Evolutionary conservation across 2,113 vertebrate species (phyloP).

Genomic region (Limanda limanda): DNA sequence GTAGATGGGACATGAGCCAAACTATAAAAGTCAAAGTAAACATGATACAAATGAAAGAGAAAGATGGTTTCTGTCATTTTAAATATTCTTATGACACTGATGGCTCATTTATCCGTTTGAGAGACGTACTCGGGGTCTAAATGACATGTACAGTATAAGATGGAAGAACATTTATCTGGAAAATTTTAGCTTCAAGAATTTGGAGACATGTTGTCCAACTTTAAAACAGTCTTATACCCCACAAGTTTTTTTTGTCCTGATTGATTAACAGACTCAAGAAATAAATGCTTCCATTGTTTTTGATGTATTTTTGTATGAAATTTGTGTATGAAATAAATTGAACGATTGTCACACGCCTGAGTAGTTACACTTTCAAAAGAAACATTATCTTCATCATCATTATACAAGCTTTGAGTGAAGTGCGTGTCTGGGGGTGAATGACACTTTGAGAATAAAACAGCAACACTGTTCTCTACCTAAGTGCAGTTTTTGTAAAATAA

Average conservation of each 20-base stretch:
- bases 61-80: background rate
- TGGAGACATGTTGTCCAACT: too few species aligned
- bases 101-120: too few species aligned
- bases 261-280: too few species aligned
- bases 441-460: slow-evolving; percentile 27
- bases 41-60: background rate
- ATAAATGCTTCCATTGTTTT: background rate
- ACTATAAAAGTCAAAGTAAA: background rate
- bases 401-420: slow-evolving; percentile 28
- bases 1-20: too few species aligned
- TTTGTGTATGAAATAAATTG: background rate
- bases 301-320: background rate
- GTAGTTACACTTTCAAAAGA: too few species aligned
- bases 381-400: slow-evolving; percentile 2
- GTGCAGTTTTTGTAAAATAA: slow-evolving; percentile 30
- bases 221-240: too few species aligned
- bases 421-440: background rate
- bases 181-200: too few species aligned
- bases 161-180: too few species aligned
- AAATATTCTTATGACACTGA: background rate
- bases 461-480: slow-evolving; percentile 15
- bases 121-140: too few species aligned
- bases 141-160: too few species aligned
- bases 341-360: background rate
- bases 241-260: too few species aligned